Evolutionary conservation across 2,888 invertebrate species (phyloP).

Genomic region (Argyra leucocephala): DNA sequence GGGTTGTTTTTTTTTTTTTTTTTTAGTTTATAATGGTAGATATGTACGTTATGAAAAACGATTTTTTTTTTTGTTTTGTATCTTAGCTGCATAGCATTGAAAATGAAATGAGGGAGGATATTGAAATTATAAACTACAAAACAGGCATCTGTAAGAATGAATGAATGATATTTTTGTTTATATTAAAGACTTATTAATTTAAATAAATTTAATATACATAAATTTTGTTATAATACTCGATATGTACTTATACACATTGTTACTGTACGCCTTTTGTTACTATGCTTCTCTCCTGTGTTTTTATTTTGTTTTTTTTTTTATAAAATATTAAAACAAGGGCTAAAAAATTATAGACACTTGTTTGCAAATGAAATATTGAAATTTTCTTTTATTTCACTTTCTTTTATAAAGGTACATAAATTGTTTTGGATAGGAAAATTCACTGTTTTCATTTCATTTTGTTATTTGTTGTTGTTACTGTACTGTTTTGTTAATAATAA

Average conservation of each 20-base stretch:
- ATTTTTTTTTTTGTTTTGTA: no score
- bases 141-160: neutral
- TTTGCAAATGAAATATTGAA: conserved; percentile 12
- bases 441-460: neutral
- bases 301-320: neutral
- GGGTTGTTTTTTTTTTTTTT: neutral
- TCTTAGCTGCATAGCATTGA: no score
- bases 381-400: neutral
- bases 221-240: conserved; percentile 34
- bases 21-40: no score
- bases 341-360: conserved; percentile 11
- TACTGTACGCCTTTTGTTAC: conserved; percentile 12
- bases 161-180: neutral
- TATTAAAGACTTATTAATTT: conserved; percentile 37
- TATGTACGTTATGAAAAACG: no score
- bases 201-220: conserved; percentile 44
- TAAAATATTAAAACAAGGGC: neutral
- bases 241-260: conserved; percentile 7
- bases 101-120: neutral
- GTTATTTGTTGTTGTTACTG: neutral
- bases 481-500: neutral
- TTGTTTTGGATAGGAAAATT: neutral
- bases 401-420: neutral
- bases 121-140: neutral
- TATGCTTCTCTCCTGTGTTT: conserved; percentile 20